Evolutionary conservation across 2,113 vertebrate species (phyloP), one percentile per base, ranked within the genome.

Genomic region (Nicator chloris): DNA sequence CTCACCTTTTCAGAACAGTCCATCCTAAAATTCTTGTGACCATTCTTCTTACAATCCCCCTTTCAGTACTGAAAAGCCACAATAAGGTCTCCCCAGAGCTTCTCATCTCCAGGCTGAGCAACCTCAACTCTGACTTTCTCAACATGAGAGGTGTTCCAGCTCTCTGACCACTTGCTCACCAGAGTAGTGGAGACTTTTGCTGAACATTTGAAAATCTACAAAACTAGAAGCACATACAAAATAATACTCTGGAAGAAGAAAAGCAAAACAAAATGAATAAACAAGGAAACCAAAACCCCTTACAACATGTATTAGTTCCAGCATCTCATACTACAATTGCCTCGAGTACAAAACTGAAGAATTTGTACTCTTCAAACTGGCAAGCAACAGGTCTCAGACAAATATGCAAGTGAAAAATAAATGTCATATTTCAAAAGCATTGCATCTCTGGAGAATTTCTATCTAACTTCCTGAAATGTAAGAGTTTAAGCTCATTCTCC

Each of bases 31-130:
- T 7, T 17, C 19, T 9, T 39, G 7, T 42, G 14, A 2, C 4
- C 2, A 4, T n/a, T 23, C 54, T 65, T 65, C 10, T 56, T 63
- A 23, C 39, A 49, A 47, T 14, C 6, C 6, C 4, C 2, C 5
- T 66, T 61, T 14, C 42, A 14, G 15, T n/a, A 57, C 4, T 42
- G 37, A 40, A 60, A 65, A 8, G 0, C 6, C 4, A 4, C 15
- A 56, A 1, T 15, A 13, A 40, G 6, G 0, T 40, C 2, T 35
- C n/a, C 10, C 10, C 4, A 4, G 33, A 73, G 4, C 18, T 65
- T 44, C 22, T 56, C 10, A 33, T 11, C 33, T 39, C 33, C 45
- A 45, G 39, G 20, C 8, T 73, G 28, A 51, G 15, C 30, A 77
- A 50, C 1, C 9, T 20, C 16, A 33, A 5, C 18, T 26, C 35